A percentile compares a stretch with the other conserved stretches of the same genome.
Conservation (phyloP, 2,113 vertebrate species). For the Pseudorasbora parva region DNA sequence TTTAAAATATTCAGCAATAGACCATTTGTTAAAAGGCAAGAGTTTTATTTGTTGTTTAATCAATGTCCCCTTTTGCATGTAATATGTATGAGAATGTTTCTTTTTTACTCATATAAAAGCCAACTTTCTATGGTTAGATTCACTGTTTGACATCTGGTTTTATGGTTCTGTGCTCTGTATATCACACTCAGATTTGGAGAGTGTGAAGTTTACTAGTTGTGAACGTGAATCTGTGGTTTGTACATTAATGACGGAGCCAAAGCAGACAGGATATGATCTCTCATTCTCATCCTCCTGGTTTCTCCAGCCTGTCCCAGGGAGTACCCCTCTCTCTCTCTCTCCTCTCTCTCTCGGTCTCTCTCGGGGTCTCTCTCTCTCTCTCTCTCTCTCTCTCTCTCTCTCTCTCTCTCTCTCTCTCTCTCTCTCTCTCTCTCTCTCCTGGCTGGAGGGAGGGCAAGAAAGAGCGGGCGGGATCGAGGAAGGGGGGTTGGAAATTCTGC, state of each 20-base stretch:
- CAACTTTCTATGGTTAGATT: background rate
- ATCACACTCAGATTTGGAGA: background rate
- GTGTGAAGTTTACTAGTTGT: background rate
- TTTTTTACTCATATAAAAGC: background rate
- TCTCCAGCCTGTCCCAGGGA: conserved; percentile 51
- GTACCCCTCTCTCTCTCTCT: background rate
- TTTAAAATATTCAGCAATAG: background rate
- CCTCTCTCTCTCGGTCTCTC: conserved; percentile 12
- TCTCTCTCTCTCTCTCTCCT: background rate
- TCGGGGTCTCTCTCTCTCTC: background rate
- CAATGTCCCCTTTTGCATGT: background rate
- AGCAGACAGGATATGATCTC: conserved; percentile 3
- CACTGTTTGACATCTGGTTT: conserved; percentile 2
- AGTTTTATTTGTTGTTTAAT: background rate
- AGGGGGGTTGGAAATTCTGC: background rate
- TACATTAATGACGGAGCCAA: conserved; percentile 17
- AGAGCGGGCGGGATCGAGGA: conserved; percentile 24
- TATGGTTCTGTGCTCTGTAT: background rate
- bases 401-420: background rate
- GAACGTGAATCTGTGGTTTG: background rate
- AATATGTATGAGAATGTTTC: background rate
- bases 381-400: background rate
- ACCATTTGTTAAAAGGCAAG: background rate
- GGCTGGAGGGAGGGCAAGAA: conserved; percentile 43
- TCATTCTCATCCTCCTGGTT: conserved; percentile 16